Base-by-base conservation (phyloP, 2,113 vertebrate species). In the Tupaia chinensis region DNA sequence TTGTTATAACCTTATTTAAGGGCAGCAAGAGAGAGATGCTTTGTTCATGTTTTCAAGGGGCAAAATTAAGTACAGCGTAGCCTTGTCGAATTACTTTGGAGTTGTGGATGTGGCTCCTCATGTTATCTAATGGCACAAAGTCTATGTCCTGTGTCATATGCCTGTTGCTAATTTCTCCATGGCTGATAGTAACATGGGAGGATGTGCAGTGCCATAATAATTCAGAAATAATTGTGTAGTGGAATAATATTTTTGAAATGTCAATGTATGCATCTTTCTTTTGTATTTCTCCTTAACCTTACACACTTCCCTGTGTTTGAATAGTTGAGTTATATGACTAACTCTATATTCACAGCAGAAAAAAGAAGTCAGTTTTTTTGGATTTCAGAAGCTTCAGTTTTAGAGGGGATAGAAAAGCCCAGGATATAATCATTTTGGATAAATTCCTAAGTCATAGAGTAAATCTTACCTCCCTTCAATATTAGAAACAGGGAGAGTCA, bases 331-430 rank as follows among this genome's bases (percentile, higher is more conserved):
- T 68, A 60, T 83, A 74, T 93, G 53, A 81, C 16, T 77, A 86
- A 81, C 3, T 89, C 27, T 81, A 15, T 83, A 80, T 73, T 88
- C 68, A 65, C 16, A 72, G n/a, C 34, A 87, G 25, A 91, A 61
- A 29, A 27, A 16, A 79, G 11, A 93, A 80, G 27, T 72, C 27
- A 34, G 58, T 61, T 93, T 86, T 86, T 87, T 94, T 91, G 19
- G n/a, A 86, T 85, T 94, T n/a, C 29, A 82, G 89, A 97, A 63
- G 23, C 23, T 90, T 87, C 23, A 16, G 56, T 44, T 87, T 87
- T 87, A 61, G 58, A 56, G 65, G 27, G 13, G 17, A 77, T 56
- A 3, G 56, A 34, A 78, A 93, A 93, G 17, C 23, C 14, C 17
- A 89, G 60, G 87, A 32, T 13, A 77, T 60, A 93, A 22, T 65